Evolutionary conservation across 2,797 vertebrate genomes (phyloP), one percentile per base, ranked within the genome.

Genomic region (Sebastes miniatus): DNA sequence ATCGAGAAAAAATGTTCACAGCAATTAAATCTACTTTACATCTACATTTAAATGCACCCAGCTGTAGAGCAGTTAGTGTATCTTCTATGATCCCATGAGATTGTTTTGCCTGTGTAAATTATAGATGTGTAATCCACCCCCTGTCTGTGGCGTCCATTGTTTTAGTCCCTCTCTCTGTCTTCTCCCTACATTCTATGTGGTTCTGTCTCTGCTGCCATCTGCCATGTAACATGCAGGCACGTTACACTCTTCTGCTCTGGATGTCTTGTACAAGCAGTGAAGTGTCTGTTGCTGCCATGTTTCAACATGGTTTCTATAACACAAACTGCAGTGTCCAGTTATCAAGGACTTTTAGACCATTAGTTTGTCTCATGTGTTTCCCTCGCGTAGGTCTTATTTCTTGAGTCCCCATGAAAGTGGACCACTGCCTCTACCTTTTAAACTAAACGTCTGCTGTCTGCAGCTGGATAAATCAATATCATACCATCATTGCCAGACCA

Each of bases 1-100:
- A 73, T 54, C 8, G 64, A 68, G 36, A 70, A 73, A 79, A 62
- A 56, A 29, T 69, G 32, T 80, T 81, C 61, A 83, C 36, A 71
- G 47, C 62, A 81, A 77, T 91, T 87, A 87, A 84, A 82, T 62
- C 63, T 54, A 73, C 76, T 83, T 81, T 68, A 76, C 67, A 79
- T 88, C 36, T 71, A 59, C 68, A 76, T 84, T 76, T 68, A 80
- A 80, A 77, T 73, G 25, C 9, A 62, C 27, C 59, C 77, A 61
- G 73, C 69, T 83, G 68, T 73, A 65, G 13, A 74, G n/a, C 59
- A 31, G 64, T 81, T 79, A 32, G 39, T 31, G 20, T 7, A 57
- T 75, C 39, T 52, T 34, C 27, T 77, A 11, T 58, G 58, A 71
- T 78, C n/a, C 50, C 1, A 0, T 71, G 54, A 22, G 20, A 73